Conservation (phyloP, 2,888 invertebrate genomes). For the Lasioglossum pauxillum region DNA sequence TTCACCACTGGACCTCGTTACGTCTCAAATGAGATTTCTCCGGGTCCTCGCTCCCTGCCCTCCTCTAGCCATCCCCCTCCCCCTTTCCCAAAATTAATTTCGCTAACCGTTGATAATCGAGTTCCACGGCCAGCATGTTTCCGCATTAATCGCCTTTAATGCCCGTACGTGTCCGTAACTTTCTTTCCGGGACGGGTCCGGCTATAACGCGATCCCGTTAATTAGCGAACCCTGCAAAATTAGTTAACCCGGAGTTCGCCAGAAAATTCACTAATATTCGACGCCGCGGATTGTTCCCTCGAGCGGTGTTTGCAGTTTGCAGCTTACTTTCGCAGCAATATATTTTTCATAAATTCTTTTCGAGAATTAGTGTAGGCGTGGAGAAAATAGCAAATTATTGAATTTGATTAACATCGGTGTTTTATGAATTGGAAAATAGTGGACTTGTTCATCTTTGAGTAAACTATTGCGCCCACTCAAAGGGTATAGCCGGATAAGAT, state of each 20-base stretch:
- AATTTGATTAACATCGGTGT: background rate
- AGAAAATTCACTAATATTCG: background rate
- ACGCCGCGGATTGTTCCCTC: background rate
- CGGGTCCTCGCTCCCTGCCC: background rate
- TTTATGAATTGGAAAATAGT: background rate
- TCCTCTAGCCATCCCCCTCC: background rate
- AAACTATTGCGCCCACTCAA: background rate
- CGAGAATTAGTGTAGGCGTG: background rate
- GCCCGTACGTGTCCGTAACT: background rate
- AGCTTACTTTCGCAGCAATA: background rate
- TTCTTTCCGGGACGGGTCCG: background rate
- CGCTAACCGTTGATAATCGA: slow-evolving; percentile 49
- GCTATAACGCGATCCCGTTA: background rate
- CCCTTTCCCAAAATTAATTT: slow-evolving; percentile 31
- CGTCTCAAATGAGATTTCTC: slow-evolving; percentile 56
- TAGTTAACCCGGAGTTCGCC: background rate
- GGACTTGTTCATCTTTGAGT: background rate
- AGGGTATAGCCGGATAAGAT: too few relatives aligned
- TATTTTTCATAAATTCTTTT: background rate
- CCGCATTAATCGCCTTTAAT: slow-evolving; percentile 39
- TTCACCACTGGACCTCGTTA: slow-evolving; percentile 54
- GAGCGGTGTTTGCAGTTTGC: background rate
- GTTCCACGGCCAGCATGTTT: slow-evolving; percentile 22
- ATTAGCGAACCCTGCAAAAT: background rate
- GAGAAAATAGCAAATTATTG: background rate